Base-by-base conservation (phyloP, 2,888 invertebrate genomes). In the Tipula unca region DNA sequence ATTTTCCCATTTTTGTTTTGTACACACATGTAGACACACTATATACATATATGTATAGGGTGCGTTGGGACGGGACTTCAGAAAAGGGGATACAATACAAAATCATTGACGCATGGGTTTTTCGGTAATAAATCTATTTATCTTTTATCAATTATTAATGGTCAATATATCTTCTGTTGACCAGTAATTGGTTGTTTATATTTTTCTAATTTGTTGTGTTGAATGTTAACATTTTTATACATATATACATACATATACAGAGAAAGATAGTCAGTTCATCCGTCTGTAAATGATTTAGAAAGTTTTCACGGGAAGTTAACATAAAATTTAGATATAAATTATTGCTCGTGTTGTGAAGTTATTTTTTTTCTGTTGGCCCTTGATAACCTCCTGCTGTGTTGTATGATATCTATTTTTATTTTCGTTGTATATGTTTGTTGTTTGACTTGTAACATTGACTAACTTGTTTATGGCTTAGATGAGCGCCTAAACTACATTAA, bases 61-160 rank as follows among this genome's bases (percentile, higher is more conserved):
- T 20, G 20, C n/a, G 3, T 69, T 69, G 25, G 69, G 20, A 48
- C 13, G 69, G 3, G 13, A 3, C 25, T 25, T 1, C 14, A 1
- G 25, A 69, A 25, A 5, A 13, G 25, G 10, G 13, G 10, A 10
- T 5, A 69, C 69, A 69, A 69, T 25, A 69, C 69, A 69, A 25
- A 69, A 69, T 69, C 69, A 69, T 69, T 69, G 69, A 69, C 69
- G 69, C 69, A 69, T 69, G 69, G 69, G 69, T 20, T 69, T 69
- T 25, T 69, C 69, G 69, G 69, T 69, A 69, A 69, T 69, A 69
- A 69, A 69, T 69, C 69, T 69, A 69, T 69, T 69, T 69, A 69
- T 69, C 69, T 69, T 69, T 69, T 69, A 69, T 69, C 69, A 69
- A 69, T 69, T 69, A 69, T 69, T 69, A 69, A 69, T 69, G 69